Base-by-base conservation (phyloP, 2,888 invertebrate species). In the Lasiommata megera region DNA sequence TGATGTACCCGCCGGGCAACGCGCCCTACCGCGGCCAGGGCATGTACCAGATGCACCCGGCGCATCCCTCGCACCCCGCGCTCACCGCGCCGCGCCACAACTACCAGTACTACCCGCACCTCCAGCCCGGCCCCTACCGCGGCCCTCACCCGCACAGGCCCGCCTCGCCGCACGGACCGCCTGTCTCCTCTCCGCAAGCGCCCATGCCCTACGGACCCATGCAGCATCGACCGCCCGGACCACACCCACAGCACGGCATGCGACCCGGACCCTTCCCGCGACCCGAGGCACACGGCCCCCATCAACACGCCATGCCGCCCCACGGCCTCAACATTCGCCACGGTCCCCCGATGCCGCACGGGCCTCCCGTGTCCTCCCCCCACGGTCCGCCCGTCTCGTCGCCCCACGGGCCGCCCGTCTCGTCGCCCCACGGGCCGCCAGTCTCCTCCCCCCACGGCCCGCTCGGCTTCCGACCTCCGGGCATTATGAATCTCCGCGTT, bases 1-100 rank as follows among this genome's bases (percentile, higher is more conserved):
- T 88, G 85, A 84, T 89, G 86, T 89, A 88, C 67, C 67, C 71
- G 7, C 74, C 76, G 34, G 79, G 79, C 16, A 69, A 69, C 43
- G 64, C 79, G 0, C 71, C 75, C 51, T 85, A 82, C 72, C 81
- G 82, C 41, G 76, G 71, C 1, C 63, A 63, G 52, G 53, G 58
- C 38, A 76, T 81, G 81, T 82, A 84, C 68, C 68, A 61, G 51
- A 63, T 70, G 63, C 74, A 73, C 47, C 67, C 64, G 44, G 60
- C 52, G 12, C 57, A 73, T 63, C 51, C 60, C 63, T 48, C 11
- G 61, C 74, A 73, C 50, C 67, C 64, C 47, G 60, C 54, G 16
- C 58, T 66, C 38, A 47, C 52, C 12, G 56, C 64, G 43, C 65
- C 66, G 16, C 70, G 66, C 28, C 77, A 76, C 66, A 77, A 82